Conservation (phyloP, 2,888 invertebrate genomes). For the Lepidochitona cinerea region DNA sequence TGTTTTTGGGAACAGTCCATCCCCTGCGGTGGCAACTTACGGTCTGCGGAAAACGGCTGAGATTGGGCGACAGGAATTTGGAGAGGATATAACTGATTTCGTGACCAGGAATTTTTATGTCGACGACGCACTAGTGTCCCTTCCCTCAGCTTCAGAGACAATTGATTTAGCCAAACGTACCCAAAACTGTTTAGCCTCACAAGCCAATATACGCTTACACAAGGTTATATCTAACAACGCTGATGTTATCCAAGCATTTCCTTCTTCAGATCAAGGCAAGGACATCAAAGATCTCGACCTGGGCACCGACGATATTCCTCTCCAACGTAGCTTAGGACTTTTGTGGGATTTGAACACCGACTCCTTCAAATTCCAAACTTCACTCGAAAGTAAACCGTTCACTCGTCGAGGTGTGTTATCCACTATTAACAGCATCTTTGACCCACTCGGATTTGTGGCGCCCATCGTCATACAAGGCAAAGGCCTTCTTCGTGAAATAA, state of each 20-base stretch:
- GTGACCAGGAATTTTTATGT: constrained; percentile 19
- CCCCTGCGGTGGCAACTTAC: constrained; percentile 16
- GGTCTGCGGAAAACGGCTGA: constrained; percentile 11
- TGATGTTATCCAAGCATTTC: constrained; percentile 19
- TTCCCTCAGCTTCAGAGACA: background rate
- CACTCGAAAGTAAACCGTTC: constrained; percentile 19
- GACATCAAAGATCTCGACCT: background rate
- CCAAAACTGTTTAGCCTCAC: background rate
- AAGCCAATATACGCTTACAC: constrained; percentile 14
- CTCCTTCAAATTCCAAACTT: constrained; percentile 19
- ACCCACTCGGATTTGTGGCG: constrained; percentile 37
- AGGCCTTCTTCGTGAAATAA: constrained; percentile 29
- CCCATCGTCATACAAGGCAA: constrained; percentile 33
- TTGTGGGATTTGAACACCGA: constrained; percentile 21
- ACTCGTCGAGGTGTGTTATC: constrained; percentile 32
- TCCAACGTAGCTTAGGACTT: constrained; percentile 9
- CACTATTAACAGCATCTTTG: constrained; percentile 31
- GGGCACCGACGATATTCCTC: constrained; percentile 1
- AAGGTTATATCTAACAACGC: constrained; percentile 16
- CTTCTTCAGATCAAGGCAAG: background rate
- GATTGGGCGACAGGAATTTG: too few species aligned
- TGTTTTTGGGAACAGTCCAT: constrained; percentile 23
- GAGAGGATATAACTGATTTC: constrained; percentile 12
- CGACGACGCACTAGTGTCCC: constrained; percentile 17
- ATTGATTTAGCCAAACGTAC: constrained; percentile 12